Evolutionary conservation across 2,888 invertebrate genomes (phyloP).

Genomic region (Ectemnius cavifrons): DNA sequence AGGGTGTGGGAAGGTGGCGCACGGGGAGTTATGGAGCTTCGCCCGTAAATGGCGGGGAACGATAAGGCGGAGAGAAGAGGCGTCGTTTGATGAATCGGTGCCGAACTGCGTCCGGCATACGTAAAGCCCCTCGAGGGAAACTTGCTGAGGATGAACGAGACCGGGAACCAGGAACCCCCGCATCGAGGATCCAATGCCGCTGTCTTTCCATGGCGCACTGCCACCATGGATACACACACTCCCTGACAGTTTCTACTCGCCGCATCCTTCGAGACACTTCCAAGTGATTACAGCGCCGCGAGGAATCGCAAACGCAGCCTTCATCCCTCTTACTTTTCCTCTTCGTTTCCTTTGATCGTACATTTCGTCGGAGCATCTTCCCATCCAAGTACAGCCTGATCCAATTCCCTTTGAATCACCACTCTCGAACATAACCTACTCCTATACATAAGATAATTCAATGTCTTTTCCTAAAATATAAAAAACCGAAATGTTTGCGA

Average conservation of each 20-base stretch:
- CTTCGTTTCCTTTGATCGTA: not conserved
- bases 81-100: constrained; percentile 67
- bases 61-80: constrained; percentile 31
- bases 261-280: constrained; percentile 49
- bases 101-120: constrained; percentile 65
- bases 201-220: constrained; percentile 9
- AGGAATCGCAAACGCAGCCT: constrained; percentile 4
- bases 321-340: not conserved
- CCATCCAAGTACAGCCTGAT: too few relatives aligned
- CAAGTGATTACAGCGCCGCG: constrained; percentile 40
- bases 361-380: too few relatives aligned
- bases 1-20: too few relatives aligned
- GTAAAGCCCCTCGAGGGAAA: constrained; percentile 48
- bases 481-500: too few relatives aligned
- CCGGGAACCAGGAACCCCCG: constrained; percentile 45
- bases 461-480: too few relatives aligned
- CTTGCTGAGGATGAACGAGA: constrained; percentile 47
- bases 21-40: too few relatives aligned
- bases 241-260: too few relatives aligned
- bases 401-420: too few relatives aligned
- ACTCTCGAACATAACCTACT: too few relatives aligned
- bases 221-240: not conserved
- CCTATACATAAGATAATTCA: too few relatives aligned
- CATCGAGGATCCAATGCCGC: constrained; percentile 17
- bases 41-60: constrained; percentile 48